phyloP scores from a whole-genome alignment of 1,140 invertebrate species.

The Eupristina koningsbergeri region DNA sequence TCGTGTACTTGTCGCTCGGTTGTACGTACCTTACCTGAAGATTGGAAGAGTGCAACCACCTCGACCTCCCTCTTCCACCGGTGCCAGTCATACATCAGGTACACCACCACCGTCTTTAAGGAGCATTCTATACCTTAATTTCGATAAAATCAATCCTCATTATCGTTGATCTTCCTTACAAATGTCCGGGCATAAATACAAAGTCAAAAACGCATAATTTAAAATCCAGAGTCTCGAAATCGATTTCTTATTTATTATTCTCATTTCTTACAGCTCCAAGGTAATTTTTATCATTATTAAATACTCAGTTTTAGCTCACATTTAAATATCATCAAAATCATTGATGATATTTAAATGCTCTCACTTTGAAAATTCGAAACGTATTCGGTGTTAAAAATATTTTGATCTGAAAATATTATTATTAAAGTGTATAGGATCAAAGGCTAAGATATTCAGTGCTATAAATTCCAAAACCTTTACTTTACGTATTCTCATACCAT shows the following conservation, averaged over 20 bases:
- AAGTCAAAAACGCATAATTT: conserved; percentile 5
- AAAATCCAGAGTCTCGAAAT: conserved; percentile 2
- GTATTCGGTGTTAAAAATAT: no score
- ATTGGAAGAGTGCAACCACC: conserved; percentile 47
- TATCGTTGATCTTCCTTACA: not conserved
- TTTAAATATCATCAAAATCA: no score
- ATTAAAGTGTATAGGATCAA: no score
- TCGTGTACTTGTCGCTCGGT: conserved; percentile 17
- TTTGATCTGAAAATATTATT: no score
- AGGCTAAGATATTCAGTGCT: not conserved
- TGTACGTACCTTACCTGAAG: not conserved
- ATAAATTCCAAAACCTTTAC: not conserved
- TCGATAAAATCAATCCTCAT: conserved; percentile 13
- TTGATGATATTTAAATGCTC: no score
- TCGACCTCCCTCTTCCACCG: conserved; percentile 14
- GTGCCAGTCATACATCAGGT: not conserved
- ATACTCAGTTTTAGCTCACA: no score
- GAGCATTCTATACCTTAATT: conserved; percentile 3
- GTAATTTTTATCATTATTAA: no score
- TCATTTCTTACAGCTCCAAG: no score
- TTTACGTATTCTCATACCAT: not conserved
- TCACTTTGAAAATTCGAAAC: no score
- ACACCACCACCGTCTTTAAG: not conserved
- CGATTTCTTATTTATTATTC: conserved; percentile 13
- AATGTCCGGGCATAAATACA: not conserved